These are phyloP conservation scores for Rhinichthys klamathensis DNA, from an alignment of 2,113 vertebrate genomes.

Conservation along the genomic window DNA sequence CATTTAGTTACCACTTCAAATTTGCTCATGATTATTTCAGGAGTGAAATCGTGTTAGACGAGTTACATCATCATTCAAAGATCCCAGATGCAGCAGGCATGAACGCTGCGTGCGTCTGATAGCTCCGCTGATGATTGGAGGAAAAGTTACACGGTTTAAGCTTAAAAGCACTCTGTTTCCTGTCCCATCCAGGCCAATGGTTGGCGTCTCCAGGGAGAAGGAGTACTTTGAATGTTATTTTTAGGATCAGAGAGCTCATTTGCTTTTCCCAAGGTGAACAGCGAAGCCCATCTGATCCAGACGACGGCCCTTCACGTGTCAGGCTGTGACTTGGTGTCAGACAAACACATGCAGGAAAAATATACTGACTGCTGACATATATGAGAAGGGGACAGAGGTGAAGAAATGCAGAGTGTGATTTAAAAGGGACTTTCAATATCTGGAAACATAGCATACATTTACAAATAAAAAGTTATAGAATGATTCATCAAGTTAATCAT, in stretches of 20 bases:
- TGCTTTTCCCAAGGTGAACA: constrained; percentile 65
- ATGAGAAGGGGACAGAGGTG: background rate
- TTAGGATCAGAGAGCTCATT: constrained; percentile 69
- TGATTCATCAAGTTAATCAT: background rate
- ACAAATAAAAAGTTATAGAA: background rate
- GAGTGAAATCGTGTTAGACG: constrained; percentile 30
- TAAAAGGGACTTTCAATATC: background rate
- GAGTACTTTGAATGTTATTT: constrained; percentile 68
- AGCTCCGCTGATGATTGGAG: constrained; percentile 36
- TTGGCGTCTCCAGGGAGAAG: constrained; percentile 59
- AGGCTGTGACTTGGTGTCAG: constrained; percentile 27
- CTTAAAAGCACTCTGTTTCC: constrained; percentile 63
- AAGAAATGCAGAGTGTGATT: background rate
- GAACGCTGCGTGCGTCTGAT: constrained; percentile 38
- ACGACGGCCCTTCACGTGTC: constrained; percentile 43
- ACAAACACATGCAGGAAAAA: constrained; percentile 30
- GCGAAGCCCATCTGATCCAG: constrained; percentile 63
- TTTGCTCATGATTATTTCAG: constrained; percentile 33
- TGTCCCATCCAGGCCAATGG: constrained; percentile 65
- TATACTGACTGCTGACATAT: background rate
- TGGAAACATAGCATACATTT: background rate
- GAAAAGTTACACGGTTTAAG: constrained; percentile 53
- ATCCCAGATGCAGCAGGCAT: constrained; percentile 33
- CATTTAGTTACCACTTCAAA: constrained; percentile 30
- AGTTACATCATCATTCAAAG: constrained; percentile 49